Base-by-base conservation (phyloP, 2,113 vertebrate genomes). In the Gracilinanus agilis region DNA sequence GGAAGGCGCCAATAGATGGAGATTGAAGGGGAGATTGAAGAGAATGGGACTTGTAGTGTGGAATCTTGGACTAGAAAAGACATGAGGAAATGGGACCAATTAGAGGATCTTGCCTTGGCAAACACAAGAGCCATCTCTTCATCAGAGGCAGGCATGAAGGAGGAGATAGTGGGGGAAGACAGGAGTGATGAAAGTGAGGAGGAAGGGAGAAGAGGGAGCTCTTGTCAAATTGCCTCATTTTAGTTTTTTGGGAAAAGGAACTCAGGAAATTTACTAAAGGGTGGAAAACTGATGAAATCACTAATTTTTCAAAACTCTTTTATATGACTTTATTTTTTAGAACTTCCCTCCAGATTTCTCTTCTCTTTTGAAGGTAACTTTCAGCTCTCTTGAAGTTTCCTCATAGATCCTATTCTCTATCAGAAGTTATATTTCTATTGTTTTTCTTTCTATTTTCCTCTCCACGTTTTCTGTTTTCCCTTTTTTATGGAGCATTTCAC, bases 401-500 rank as follows among this genome's bases (percentile, higher is more conserved):
- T 91, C 44, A 92, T 54, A 34, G 56, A 53, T 90, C 11, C 19
- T 40, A 58, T 54, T 90, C 24, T 54, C 89, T 11, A 90, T 44
- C 61, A 54, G 29, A 54, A 58, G 44, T 56, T 12, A 90, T 4
- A 2, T 83, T 91, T n/a, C 9, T 93, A 24, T n/a, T 54, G n/a
- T 91, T 94, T 34, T 94, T 54, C 90, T 92, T 89, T 40, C n/a
- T 83, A 8, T 23, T 83, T 83, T 40, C 34, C n/a, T 40, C 67
- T 23, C 21, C 16, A 0, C 21, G n/a, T 83, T 83, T 83, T 19
- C n/a, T 75, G 61, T n/a, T 75, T 83, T n/a, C 61, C 13, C 13
- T 67, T 67, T 16, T 83, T 75, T 75, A n/a, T 75, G 34, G 11
- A 75, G 34, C 29, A n/a, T 83, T 83, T 83, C 19, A 40, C 34